These are phyloP conservation scores for Epirrhoe tristata DNA, from an alignment of 2,888 invertebrate species.

Conservation along the genomic window DNA sequence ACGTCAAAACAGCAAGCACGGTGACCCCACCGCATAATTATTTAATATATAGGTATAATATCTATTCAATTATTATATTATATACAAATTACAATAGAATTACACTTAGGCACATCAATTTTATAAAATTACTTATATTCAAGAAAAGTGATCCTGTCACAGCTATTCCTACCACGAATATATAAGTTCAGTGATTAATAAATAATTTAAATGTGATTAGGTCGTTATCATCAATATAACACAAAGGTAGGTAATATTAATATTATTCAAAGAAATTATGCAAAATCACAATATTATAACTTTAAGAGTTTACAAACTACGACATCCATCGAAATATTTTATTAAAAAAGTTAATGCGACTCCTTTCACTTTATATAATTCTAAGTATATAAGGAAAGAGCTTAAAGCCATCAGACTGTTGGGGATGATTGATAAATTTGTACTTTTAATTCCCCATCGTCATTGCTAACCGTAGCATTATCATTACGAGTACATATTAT, in stretches of 20 bases:
- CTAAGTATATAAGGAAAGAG: slow-evolving; percentile 74
- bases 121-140: slow-evolving; percentile 84
- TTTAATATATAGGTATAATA: slow-evolving; percentile 61
- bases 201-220: slow-evolving; percentile 60
- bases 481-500: slow-evolving; percentile 57
- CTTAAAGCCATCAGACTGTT: slow-evolving; percentile 63
- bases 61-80: slow-evolving; percentile 68
- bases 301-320: slow-evolving; percentile 61
- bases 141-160: slow-evolving; percentile 75
- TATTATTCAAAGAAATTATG: slow-evolving; percentile 50
- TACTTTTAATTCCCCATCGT: slow-evolving; percentile 75
- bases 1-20: slow-evolving; percentile 41
- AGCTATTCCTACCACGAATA: slow-evolving; percentile 74
- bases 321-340: slow-evolving; percentile 71
- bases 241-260: slow-evolving; percentile 45
- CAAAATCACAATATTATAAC: slow-evolving; percentile 48
- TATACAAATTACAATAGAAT: slow-evolving; percentile 79
- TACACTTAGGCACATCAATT: slow-evolving; percentile 87
- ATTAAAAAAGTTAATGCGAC: slow-evolving; percentile 66
- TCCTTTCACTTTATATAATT: slow-evolving; percentile 66
- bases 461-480: slow-evolving; percentile 62
- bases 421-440: slow-evolving; percentile 80
- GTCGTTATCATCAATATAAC: slow-evolving; percentile 46
- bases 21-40: slow-evolving; percentile 51
- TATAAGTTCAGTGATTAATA: slow-evolving; percentile 61